phyloP scores from a whole-genome alignment of 1,140 invertebrate species.

The Penaeus vannamei region DNA sequence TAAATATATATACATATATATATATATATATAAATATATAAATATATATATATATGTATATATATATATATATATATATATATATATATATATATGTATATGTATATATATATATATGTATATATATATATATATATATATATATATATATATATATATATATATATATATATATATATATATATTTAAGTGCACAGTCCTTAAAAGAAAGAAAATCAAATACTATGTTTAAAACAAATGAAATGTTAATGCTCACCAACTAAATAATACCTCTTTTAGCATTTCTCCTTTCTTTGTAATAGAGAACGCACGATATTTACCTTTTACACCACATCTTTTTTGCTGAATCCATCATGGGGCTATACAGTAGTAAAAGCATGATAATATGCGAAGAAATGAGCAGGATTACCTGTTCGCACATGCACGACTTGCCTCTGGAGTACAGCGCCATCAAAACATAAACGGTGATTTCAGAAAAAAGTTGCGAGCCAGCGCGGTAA shows the following conservation, averaged over 20 bases:
- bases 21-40: slow-evolving; percentile 27
- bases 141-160: slow-evolving; percentile 18
- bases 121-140: slow-evolving; percentile 18
- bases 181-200: neutral
- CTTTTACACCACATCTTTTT: neutral
- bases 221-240: no score
- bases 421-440: no score
- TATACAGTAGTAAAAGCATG: no score
- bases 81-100: neutral
- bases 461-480: no score
- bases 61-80: slow-evolving; percentile 7
- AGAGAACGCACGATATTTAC: neutral
- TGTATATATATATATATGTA: neutral
- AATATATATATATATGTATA: slow-evolving; percentile 26
- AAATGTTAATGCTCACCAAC: no score
- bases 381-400: no score
- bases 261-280: neutral
- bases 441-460: no score
- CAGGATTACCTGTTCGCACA: no score
- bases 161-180: neutral
- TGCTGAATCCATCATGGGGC: no score
- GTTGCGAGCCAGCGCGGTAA: no score
- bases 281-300: neutral
- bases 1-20: neutral
- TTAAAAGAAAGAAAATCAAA: no score